These are phyloP conservation scores for Orchestes rusci DNA, from an alignment of 2,888 invertebrate species.

Conservation along the genomic window DNA sequence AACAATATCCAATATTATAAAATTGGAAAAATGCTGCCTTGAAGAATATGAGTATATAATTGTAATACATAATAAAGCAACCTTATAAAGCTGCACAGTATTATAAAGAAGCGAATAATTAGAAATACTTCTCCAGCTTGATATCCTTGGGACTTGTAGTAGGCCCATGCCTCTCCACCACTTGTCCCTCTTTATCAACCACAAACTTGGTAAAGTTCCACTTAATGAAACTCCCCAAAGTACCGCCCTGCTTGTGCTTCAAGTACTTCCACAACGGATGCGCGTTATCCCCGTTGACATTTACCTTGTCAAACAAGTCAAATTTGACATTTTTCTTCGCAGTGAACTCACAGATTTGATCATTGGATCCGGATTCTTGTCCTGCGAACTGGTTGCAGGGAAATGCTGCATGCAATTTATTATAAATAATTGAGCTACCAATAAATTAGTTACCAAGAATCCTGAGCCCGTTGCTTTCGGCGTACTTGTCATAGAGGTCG, in stretches of 20 bases:
- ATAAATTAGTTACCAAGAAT: slow-evolving; percentile 43
- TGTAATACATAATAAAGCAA: too few relatives aligned
- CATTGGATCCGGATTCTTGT: slow-evolving; percentile 58
- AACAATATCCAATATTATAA: too few relatives aligned
- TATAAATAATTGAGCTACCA: not conserved
- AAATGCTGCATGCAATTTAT: slow-evolving; percentile 52
- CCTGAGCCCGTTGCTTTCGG: slow-evolving; percentile 62
- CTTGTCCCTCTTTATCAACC: slow-evolving; percentile 63
- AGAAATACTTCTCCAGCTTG: slow-evolving; percentile 33
- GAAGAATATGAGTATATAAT: too few relatives aligned
- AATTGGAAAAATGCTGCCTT: too few relatives aligned
- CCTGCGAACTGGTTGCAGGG: slow-evolving; percentile 81
- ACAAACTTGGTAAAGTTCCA: slow-evolving; percentile 90
- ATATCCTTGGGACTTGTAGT: slow-evolving; percentile 31
- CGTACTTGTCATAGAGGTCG: slow-evolving; percentile 65
- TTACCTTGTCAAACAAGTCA: slow-evolving; percentile 45
- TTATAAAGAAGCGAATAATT: too few relatives aligned
- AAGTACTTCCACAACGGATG: slow-evolving; percentile 62
- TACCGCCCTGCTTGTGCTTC: slow-evolving; percentile 50
- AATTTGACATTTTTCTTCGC: slow-evolving; percentile 61
- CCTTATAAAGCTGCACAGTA: too few relatives aligned
- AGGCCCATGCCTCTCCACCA: slow-evolving; percentile 59
- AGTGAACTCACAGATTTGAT: slow-evolving; percentile 57
- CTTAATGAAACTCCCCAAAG: slow-evolving; percentile 60
- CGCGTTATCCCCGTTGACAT: slow-evolving; percentile 58